These are phyloP conservation scores for Phodopus roborovskii DNA, from an alignment of 2,113 vertebrate species.

Conservation along the genomic window DNA sequence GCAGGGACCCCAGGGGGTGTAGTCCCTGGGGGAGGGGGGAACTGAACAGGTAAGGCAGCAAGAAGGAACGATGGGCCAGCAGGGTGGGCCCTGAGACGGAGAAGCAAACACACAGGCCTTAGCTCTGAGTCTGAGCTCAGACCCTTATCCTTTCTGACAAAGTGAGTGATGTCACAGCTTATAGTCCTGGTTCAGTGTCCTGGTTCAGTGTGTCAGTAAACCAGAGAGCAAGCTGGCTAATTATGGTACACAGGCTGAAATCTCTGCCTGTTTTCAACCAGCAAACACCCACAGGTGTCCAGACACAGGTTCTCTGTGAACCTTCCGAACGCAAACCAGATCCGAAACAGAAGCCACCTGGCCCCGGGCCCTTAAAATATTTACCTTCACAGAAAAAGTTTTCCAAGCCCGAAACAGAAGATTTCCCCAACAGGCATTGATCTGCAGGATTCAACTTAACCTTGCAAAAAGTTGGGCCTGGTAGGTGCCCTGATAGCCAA, in stretches of 20 bases:
- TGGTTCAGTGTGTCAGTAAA: background rate
- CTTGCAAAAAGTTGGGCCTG: background rate
- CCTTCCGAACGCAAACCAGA: background rate
- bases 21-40: too few species aligned
- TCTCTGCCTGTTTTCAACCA: background rate
- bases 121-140: background rate
- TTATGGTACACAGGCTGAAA: background rate
- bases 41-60: background rate
- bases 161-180: background rate
- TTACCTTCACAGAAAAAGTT: background rate
- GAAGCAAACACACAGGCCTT: background rate
- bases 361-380: background rate
- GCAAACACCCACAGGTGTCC: background rate
- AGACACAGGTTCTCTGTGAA: background rate
- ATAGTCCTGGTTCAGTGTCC: background rate
- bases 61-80: background rate
- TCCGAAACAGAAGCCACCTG: background rate
- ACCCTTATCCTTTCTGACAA: background rate
- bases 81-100: background rate
- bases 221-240: background rate
- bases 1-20: background rate
- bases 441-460: background rate
- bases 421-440: background rate
- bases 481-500: background rate
- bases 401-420: background rate